Base-by-base conservation (phyloP, 2,888 invertebrate genomes). In the Tanytarsus gracilentus region DNA sequence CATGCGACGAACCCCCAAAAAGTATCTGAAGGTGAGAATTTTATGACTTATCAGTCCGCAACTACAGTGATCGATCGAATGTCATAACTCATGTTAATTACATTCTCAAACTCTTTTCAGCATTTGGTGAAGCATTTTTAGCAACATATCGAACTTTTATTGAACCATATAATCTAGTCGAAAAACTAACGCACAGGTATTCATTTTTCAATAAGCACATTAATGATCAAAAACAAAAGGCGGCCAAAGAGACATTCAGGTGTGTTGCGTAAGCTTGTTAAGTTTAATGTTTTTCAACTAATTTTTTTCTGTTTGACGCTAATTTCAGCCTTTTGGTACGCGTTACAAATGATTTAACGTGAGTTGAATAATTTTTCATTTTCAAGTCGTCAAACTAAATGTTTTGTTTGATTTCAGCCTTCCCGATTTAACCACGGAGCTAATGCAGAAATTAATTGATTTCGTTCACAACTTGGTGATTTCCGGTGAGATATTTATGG, bases 121-220 rank as follows among this genome's bases (percentile, higher is more conserved):
- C 70, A 62, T 74, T 73, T 65, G 72, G 72, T 78, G 98, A 99
- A 79, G 97, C 98, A 64, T 99, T 99, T 77, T 81, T 98, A 66
- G 93, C 96, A 60, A 99, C 98, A 63, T 99, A 98, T 76, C 82
- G 97, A 66, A 97, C 96, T 63, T 96, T 97, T 77, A 86, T 97
- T 71, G 79, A 88, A 62, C 93, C 97, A 23, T 76, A 84, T 68
- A 89, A 88, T 65, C 79, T 97, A 65, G 84, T 96, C 65, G 83
- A 84, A 69, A 92, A 95, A 69, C 77, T 97, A 61, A 85, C 91
- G 69, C 82, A 86, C 69, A 71, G 74, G 53, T 74, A 74, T 63
- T 70, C 72, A 53, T 67, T 84, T 66, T 87, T 90, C 70, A 82
- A 82, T 70, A 86, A 79, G 70, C 85, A 81, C 66, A 76, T 82